Percentiles rank a stretch among this genome's conserved stretches.
These are phyloP conservation scores for Sitobion miscanthi DNA, from an alignment of 1,140 invertebrate species.

Conservation along the genomic window DNA sequence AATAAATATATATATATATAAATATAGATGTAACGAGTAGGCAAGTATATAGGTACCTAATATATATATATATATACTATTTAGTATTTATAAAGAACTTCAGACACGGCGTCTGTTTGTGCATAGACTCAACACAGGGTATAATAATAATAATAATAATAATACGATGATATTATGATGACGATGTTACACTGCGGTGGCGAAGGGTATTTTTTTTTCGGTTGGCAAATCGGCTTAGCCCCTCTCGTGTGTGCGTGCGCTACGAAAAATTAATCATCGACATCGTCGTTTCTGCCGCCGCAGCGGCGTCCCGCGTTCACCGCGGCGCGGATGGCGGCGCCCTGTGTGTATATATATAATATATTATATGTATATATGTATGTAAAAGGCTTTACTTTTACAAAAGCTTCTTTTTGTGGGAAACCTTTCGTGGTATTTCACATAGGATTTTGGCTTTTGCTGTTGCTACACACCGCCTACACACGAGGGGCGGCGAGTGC, in stretches of 20 bases:
- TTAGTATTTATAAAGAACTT: not conserved
- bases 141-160: constrained; percentile 4
- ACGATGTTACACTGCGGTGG: constrained; percentile 3
- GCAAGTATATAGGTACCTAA: too few relatives aligned
- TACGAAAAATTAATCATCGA: constrained; percentile 37
- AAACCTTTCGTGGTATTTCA: constrained; percentile 38
- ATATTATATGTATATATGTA: not conserved
- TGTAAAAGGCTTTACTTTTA: constrained; percentile 39
- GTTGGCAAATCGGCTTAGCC: constrained; percentile 30
- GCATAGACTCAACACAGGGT: not conserved
- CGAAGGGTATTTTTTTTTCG: constrained; percentile 17
- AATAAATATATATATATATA: not conserved
- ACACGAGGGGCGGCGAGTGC: not conserved
- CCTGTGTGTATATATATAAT: not conserved
- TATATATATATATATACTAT: too few relatives aligned
- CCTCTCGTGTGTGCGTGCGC: not conserved
- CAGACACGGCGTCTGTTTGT: not conserved
- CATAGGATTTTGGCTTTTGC: constrained; percentile 26
- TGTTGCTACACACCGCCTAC: not conserved
- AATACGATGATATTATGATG: not conserved
- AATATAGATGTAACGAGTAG: too few relatives aligned
- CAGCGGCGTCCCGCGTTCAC: not conserved
- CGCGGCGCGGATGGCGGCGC: not conserved
- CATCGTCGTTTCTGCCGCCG: not conserved
- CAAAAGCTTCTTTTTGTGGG: constrained; percentile 38